phyloP scores from a whole-genome alignment of 2,888 invertebrate species.

The Trimorus sp. region DNA sequence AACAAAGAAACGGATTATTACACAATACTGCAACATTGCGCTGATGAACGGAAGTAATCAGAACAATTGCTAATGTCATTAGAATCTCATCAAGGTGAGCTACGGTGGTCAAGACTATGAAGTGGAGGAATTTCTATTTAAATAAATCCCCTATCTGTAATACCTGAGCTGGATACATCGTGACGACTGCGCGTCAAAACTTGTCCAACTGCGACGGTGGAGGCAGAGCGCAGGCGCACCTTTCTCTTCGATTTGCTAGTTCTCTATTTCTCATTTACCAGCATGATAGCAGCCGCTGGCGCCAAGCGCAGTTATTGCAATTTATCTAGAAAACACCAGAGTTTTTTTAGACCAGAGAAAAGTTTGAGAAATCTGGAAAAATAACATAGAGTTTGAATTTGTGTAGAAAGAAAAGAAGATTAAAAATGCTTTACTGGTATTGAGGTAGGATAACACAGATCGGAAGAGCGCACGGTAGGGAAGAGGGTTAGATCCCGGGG shows the following conservation, averaged over 20 bases:
- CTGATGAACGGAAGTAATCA: conserved; percentile 49
- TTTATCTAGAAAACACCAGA: conserved; percentile 59
- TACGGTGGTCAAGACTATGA: conserved; percentile 55
- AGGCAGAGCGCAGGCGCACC: conserved; percentile 55
- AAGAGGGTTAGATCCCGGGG: too few species aligned
- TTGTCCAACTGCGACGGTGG: conserved; percentile 61
- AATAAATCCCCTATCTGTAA: conserved; percentile 61
- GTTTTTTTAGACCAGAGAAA: conserved; percentile 57
- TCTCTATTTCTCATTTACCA: conserved; percentile 63
- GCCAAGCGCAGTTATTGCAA: conserved; percentile 59
- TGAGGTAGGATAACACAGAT: too few species aligned
- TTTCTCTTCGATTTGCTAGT: conserved; percentile 59
- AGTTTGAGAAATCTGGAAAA: conserved; percentile 38
- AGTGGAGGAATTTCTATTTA: conserved; percentile 57
- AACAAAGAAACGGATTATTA: conserved; percentile 34
- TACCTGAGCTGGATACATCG: conserved; percentile 59
- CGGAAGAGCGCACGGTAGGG: too few species aligned
- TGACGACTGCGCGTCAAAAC: conserved; percentile 65
- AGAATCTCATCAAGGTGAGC: conserved; percentile 59
- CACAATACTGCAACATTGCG: conserved; percentile 13
- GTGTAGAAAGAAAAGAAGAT: too few species aligned
- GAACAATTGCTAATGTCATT: conserved; percentile 55
- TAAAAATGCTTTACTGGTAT: too few species aligned
- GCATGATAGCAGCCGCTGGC: conserved; percentile 61
- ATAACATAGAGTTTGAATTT: background rate